Percentiles rank a stretch among this genome's conserved stretches.
Evolutionary conservation across 2,888 invertebrate species (phyloP).

Genomic region (Eudemis profundana): DNA sequence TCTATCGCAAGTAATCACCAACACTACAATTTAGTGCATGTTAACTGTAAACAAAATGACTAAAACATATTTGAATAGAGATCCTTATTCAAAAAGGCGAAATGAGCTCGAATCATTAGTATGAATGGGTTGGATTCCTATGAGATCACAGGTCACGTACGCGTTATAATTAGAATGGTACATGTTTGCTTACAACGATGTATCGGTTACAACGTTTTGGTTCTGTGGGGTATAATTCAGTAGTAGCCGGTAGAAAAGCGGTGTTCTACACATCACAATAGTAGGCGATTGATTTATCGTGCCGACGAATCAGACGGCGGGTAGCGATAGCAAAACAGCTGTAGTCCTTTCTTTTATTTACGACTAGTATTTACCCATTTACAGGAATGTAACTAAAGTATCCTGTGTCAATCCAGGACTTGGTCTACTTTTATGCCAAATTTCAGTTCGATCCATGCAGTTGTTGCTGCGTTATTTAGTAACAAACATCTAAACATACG

Average conservation of each 20-base stretch:
- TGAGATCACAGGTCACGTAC: constrained; percentile 37
- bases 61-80: constrained; percentile 32
- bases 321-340: constrained; percentile 57
- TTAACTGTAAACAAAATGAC: constrained; percentile 22
- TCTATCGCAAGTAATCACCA: constrained; percentile 9
- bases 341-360: too few species aligned
- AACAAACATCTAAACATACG: too few species aligned
- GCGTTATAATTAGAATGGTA: background rate
- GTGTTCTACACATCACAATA: constrained; percentile 67
- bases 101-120: constrained; percentile 32
- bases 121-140: constrained; percentile 40
- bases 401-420: too few species aligned
- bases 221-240: constrained; percentile 25
- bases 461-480: too few species aligned
- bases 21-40: constrained; percentile 17
- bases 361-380: too few species aligned
- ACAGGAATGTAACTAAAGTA: too few species aligned
- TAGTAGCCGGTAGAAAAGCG: constrained; percentile 55
- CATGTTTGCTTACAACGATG: background rate
- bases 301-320: constrained; percentile 60
- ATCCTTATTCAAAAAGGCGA: constrained; percentile 25
- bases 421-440: too few species aligned
- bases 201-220: constrained; percentile 1
- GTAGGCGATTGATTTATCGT: constrained; percentile 77
- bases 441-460: too few species aligned